Base-by-base conservation (phyloP, 2,797 vertebrate species). In the Diplodus sargus region DNA sequence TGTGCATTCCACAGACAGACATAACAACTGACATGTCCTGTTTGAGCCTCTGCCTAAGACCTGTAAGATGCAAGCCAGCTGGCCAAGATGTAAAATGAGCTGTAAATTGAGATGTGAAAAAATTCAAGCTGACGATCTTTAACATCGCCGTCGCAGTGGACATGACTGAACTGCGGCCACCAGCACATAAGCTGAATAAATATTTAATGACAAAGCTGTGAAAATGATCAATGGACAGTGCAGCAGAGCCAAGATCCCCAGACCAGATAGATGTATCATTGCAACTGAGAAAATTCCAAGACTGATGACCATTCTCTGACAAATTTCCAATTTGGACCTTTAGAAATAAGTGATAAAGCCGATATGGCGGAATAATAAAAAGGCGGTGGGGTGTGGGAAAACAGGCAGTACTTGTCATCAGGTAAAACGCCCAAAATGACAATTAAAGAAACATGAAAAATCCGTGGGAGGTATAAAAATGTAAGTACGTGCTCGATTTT, bases 151-250 rank as follows among this genome's bases (percentile, higher is more conserved):
- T 84, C 82, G 84, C 10, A 0, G 66, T 42, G 81, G 81, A 78
- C 74, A 48, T 67, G 67, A 69, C 84, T 77, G 83, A 88, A 84
- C 80, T 79, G 82, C 60, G 52, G 79, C 87, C 89, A 86, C 69
- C 74, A 70, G 85, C 65, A 68, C 87, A 89, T 87, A 88, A 88
- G 76, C 84, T 16, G 76, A 77, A 89, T 92, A 90, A 90, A 94
- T 93, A 92, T 92, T 91, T 91, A 91, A 93, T 89, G 87, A 60
- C 62, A 64, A 70, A 81, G 82, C 86, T 81, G 82, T 89, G 85
- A 85, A 83, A 83, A 85, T 90, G 92, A 92, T 92, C 84, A 88
- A 92, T 91, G 85, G 77, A 62, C 59, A 28, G 73, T 20, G 53
- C 71, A 25, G 62, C 13, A 16, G 58, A 81, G 88, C 79, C 83